Evolutionary conservation across 2,797 vertebrate species (phyloP).

Genomic region (Sylvia borin): DNA sequence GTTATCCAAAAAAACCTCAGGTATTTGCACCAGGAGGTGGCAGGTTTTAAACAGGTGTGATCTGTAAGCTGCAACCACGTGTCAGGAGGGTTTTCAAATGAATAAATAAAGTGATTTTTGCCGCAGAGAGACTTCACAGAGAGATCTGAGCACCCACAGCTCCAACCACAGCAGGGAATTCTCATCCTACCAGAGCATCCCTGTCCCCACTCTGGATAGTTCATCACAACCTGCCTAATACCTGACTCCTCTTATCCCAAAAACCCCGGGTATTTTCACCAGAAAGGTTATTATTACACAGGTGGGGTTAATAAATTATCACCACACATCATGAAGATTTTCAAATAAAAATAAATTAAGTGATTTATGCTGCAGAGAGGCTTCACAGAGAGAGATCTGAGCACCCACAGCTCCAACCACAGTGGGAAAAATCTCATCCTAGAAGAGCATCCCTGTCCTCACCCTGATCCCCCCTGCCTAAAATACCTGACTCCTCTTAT

Average conservation of each 20-base stretch:
- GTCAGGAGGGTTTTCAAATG: background rate
- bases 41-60: background rate
- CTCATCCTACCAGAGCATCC: background rate
- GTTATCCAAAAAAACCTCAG: background rate
- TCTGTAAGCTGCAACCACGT: background rate
- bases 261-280: background rate
- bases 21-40: background rate
- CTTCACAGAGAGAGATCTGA: background rate
- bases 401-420: background rate
- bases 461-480: too few species aligned
- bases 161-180: background rate
- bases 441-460: background rate
- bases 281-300: background rate
- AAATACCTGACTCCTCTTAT: background rate
- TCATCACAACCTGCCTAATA: too few species aligned
- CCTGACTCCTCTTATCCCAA: background rate
- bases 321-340: accelerated
- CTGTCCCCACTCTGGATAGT: background rate
- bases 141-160: background rate
- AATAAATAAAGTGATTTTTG: background rate
- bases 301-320: background rate
- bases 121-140: background rate
- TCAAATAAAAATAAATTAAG: background rate
- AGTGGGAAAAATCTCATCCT: background rate
- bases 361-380: background rate